Evolutionary conservation across 2,797 vertebrate genomes (phyloP), one percentile per base, ranked within the genome.

Genomic region (Sparus aurata): DNA sequence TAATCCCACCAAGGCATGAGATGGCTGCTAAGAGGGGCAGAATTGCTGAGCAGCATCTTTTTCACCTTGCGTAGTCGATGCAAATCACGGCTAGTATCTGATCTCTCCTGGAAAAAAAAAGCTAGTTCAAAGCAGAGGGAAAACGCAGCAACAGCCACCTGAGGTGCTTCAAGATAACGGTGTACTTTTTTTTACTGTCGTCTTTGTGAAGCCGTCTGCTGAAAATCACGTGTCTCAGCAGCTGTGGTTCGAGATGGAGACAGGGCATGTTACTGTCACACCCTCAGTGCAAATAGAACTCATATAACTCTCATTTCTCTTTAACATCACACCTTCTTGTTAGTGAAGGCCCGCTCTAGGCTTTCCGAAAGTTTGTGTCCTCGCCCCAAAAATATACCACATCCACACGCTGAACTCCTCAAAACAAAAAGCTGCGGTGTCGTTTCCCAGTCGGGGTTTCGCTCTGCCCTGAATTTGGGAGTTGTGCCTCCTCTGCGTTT

Each of bases 31-130:
- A 83, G 76, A 65, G 76, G 76, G 53, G 63, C n/a, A 66, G 64
- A 83, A 71, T 69, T 77, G 83, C 86, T 84, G 80, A 89, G 72
- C 75, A 22, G 66, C 55, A 16, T 73, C 60, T 85, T 89, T 85
- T 77, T 85, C 52, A 67, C 84, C 65, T 81, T 64, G 64, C 45
- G 4, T 68, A 18, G 73, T 66, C 47, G 15, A 78, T 85, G 74
- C 65, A 87, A 83, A 85, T 85, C 67, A 67, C 13, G 1, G 61
- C 23, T 55, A 27, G 59, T 67, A 77, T 91, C 79, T 87, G 69
- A 88, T 88, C 66, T 74, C 47, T 78, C 34, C 59, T 75, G n/a
- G 13, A 68, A 27, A 46, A 52, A 67, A 77, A 75, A 53, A 60
- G 38, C 23, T 22, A 8, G 41, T 79, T 86, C 57, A 83, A 71